Evolutionary conservation across 2,888 invertebrate genomes (phyloP).

Genomic region (Clunio marinus): DNA sequence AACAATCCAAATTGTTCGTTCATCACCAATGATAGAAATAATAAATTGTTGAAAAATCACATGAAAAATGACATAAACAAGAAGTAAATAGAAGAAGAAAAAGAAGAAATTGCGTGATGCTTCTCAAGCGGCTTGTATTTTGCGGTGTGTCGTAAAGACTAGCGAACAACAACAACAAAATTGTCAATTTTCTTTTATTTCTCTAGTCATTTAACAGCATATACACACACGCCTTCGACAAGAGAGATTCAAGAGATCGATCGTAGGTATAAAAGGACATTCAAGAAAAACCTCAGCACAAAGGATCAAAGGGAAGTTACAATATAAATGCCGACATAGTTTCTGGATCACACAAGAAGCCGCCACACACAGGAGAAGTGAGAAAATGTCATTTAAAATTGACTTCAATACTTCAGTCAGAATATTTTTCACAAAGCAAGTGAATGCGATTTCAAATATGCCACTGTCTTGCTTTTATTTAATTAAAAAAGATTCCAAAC

Average conservation of each 20-base stretch:
- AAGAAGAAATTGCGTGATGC: conserved; percentile 15
- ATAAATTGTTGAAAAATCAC: conserved; percentile 3
- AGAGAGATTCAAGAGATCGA: not conserved
- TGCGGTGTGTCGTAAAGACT: conserved; percentile 6
- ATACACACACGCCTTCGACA: conserved; percentile 15
- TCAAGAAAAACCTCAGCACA: not conserved
- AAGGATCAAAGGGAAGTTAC: conserved; percentile 23
- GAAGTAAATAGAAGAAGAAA: not conserved
- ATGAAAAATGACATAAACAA: not conserved
- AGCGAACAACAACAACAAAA: not conserved
- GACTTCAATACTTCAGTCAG: not conserved
- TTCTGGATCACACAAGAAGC: conserved; percentile 28
- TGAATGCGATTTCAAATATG: too few species aligned
- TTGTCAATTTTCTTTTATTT: not conserved
- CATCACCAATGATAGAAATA: too few species aligned
- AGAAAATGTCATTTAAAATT: conserved; percentile 28
- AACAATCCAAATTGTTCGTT: conserved; percentile 34
- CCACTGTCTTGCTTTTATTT: too few species aligned
- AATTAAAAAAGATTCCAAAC: too few species aligned
- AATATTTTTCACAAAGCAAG: not conserved
- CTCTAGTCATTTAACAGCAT: not conserved
- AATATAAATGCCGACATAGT: conserved; percentile 28
- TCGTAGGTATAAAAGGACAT: not conserved
- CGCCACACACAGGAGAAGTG: conserved; percentile 22
- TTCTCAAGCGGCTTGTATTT: conserved; percentile 3